phyloP scores from a whole-genome alignment of 2,797 vertebrate species.

The Meda fulgida region DNA sequence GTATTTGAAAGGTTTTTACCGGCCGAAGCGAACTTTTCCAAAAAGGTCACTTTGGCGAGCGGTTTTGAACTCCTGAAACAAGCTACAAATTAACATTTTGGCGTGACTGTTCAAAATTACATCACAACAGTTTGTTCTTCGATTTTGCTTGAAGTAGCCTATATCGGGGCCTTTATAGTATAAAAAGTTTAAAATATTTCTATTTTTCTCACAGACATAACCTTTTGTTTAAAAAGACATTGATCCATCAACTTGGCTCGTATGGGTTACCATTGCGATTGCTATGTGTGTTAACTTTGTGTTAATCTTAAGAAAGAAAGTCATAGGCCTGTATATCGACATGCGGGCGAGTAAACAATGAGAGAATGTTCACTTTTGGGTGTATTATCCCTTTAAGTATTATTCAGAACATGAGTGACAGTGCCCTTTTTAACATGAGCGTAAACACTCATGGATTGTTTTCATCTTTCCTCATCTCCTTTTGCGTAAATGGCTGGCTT shows the following conservation, averaged over 20 bases:
- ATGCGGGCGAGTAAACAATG: neutral
- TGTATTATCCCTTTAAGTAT: neutral
- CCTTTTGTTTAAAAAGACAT: neutral
- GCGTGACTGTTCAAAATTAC: neutral
- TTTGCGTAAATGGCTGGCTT: conserved; percentile 18
- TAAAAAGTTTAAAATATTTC: neutral
- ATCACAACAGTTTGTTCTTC: neutral
- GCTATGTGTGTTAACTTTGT: neutral
- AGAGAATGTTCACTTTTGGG: neutral
- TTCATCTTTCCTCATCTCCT: conserved; percentile 9
- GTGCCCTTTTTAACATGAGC: neutral
- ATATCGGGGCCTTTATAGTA: neutral
- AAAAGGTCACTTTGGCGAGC: neutral
- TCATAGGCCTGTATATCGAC: neutral
- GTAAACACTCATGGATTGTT: conserved; percentile 27
- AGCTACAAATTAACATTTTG: neutral
- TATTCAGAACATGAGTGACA: neutral
- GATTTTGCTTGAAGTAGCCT: neutral
- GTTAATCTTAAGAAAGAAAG: neutral
- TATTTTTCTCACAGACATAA: neutral
- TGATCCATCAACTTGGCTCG: neutral
- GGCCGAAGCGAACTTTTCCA: no score
- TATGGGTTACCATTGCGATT: neutral
- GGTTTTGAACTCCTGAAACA: neutral
- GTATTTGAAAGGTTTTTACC: neutral